phyloP scores from a whole-genome alignment of 2,113 vertebrate genomes.

The Eulemur rufifrons region DNA sequence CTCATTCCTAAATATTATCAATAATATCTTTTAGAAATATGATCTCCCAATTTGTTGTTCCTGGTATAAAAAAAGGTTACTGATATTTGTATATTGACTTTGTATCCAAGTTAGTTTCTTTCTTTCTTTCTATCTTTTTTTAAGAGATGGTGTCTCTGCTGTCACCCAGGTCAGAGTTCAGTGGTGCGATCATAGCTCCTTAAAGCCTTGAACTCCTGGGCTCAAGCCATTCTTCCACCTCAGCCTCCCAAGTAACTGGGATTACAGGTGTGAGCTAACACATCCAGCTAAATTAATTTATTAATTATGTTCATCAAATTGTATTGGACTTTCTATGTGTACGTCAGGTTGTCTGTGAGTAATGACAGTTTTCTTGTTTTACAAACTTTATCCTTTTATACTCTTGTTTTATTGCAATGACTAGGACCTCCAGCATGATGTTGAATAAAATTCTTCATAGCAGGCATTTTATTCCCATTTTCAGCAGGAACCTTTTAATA shows the following conservation, averaged over 20 bases:
- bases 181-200: no score
- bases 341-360: not conserved
- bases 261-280: no score
- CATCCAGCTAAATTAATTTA: not conserved
- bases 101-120: not conserved
- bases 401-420: not conserved
- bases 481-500: slow-evolving; percentile 1
- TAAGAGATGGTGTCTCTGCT: no score
- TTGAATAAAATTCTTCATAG: not conserved
- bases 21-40: not conserved
- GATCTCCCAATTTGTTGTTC: not conserved
- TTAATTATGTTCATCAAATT: not conserved
- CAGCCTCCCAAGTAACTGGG: no score
- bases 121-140: no score
- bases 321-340: not conserved
- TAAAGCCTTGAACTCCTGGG: no score
- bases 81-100: not conserved
- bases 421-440: not conserved
- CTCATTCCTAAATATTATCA: not conserved
- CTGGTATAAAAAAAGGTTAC: not conserved
- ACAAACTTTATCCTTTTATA: not conserved
- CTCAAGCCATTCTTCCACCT: no score
- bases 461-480: not conserved
- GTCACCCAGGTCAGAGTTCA: no score
- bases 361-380: not conserved